Conservation (phyloP, 2,113 vertebrate genomes). For the Clupea harengus region DNA sequence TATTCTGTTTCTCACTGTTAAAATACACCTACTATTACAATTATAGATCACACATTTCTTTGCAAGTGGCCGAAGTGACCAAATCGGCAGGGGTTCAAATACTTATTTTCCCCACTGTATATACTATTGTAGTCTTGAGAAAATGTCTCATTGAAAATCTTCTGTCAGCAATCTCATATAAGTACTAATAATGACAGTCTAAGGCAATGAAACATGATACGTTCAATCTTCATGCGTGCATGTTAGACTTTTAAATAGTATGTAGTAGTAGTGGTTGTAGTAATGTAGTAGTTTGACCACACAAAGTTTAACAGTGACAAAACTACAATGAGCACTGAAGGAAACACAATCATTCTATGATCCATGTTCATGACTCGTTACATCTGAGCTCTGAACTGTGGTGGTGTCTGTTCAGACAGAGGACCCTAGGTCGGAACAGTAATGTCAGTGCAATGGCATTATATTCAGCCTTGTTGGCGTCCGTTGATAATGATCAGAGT, state of each 20-base stretch:
- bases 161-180: neutral
- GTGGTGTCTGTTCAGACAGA: neutral
- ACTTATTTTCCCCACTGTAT: too few relatives aligned
- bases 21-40: too few relatives aligned
- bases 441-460: neutral
- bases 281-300: neutral
- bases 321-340: neutral
- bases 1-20: too few relatives aligned
- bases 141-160: neutral
- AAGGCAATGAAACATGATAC: neutral
- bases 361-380: neutral
- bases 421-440: neutral
- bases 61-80: too few relatives aligned
- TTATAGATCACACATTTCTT: too few relatives aligned
- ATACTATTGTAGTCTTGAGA: neutral
- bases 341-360: neutral
- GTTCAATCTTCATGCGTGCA: too few relatives aligned
- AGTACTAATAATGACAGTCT: neutral
- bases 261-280: too few relatives aligned
- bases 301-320: neutral
- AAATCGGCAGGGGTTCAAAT: too few relatives aligned
- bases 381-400: neutral
- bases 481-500: conserved; percentile 52
- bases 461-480: neutral
- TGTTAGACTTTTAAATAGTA: too few relatives aligned